Evolutionary conservation across 2,797 vertebrate genomes (phyloP).

Genomic region (Sebastes itinus): DNA sequence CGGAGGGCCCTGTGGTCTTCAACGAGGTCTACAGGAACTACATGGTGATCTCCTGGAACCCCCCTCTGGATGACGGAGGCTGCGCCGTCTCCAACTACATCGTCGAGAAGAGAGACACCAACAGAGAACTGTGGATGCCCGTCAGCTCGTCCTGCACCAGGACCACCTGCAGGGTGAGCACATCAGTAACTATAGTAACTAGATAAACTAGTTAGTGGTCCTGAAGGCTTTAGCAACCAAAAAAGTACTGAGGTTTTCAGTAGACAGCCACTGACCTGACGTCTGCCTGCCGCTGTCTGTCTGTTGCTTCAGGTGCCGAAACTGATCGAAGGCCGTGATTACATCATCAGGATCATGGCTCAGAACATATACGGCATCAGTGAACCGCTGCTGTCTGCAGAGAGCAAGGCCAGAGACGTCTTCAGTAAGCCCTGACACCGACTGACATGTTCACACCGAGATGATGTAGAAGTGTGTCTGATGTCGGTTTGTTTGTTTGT

Average conservation of each 20-base stretch:
- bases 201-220: too few species aligned
- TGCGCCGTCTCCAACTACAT: constrained; percentile 96
- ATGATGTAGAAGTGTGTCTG: not conserved
- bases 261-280: not conserved
- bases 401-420: constrained; percentile 92
- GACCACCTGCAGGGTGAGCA: constrained; percentile 86
- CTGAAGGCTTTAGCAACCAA: not conserved
- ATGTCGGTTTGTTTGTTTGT: constrained; percentile 19
- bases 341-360: constrained; percentile 95
- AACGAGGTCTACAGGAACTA: constrained; percentile 94
- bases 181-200: not conserved
- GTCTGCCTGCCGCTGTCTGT: not conserved
- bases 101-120: constrained; percentile 95
- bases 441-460: not conserved
- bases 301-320: constrained; percentile 84
- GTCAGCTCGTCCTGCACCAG: constrained; percentile 93
- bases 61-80: constrained; percentile 95
- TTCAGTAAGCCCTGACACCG: constrained; percentile 87
- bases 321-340: constrained; percentile 95
- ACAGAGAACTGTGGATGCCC: constrained; percentile 98
- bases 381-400: constrained; percentile 91
- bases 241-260: not conserved
- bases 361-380: constrained; percentile 98
- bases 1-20: constrained; percentile 94
- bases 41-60: constrained; percentile 97